Conservation (phyloP, 2,888 invertebrate genomes). For the Zaprionus lineosus region DNA sequence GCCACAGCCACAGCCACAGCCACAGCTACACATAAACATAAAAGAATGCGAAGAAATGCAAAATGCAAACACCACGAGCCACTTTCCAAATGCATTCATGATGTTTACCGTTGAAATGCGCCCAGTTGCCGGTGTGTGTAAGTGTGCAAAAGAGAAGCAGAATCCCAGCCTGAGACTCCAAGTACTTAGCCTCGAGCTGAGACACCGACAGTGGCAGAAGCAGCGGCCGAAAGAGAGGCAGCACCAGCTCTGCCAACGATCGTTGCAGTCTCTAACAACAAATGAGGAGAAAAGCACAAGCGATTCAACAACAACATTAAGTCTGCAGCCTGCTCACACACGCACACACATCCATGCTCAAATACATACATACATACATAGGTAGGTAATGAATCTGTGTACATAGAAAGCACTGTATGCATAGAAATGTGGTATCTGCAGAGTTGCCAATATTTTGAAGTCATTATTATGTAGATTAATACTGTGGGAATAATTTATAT, state of each 20-base stretch:
- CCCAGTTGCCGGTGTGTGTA: conserved; percentile 55
- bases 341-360: conserved; percentile 18
- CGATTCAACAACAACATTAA: conserved; percentile 28
- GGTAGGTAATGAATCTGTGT: too few species aligned
- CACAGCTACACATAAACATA: conserved; percentile 67
- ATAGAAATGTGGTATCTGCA: conserved; percentile 26
- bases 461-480: background rate
- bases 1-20: conserved; percentile 48
- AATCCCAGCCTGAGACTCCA: conserved; percentile 17
- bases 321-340: conserved; percentile 17
- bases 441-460: conserved; percentile 4
- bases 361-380: conserved; percentile 6
- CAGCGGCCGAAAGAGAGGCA: conserved; percentile 19
- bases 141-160: conserved; percentile 45
- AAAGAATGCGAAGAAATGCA: conserved; percentile 78
- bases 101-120: conserved; percentile 78
- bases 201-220: conserved; percentile 5
- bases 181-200: conserved; percentile 1
- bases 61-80: conserved; percentile 78
- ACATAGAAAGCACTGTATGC: background rate
- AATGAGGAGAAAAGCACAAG: conserved; percentile 64
- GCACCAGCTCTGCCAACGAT: conserved; percentile 19
- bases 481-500: too few species aligned
- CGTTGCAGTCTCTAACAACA: conserved; percentile 42
- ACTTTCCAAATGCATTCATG: conserved; percentile 81